A percentile compares a stretch with the other conserved stretches of the same genome.
These are phyloP conservation scores for Ptychoptera contaminata DNA, from an alignment of 2,888 invertebrate genomes.

Conservation along the genomic window DNA sequence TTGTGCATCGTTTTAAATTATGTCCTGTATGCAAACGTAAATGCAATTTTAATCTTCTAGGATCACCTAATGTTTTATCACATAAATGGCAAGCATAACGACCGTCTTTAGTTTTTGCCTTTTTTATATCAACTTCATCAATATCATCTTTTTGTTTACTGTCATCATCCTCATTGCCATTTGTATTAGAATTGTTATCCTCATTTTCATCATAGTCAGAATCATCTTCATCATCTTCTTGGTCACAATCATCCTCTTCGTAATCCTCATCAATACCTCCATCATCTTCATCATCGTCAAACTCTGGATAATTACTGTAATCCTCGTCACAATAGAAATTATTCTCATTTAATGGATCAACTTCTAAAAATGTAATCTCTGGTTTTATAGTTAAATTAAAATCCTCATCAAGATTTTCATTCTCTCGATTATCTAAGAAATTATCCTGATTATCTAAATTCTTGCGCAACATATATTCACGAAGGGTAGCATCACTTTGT, in stretches of 20 bases:
- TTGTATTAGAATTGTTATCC: not conserved
- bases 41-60: conserved; percentile 9
- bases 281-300: conserved; percentile 4
- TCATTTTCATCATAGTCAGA: not conserved
- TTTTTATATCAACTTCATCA: conserved; percentile 4
- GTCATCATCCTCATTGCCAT: not conserved
- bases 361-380: conserved; percentile 8
- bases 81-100: conserved; percentile 9
- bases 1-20: conserved; percentile 9
- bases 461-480: conserved; percentile 4
- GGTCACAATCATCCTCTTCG: conserved; percentile 4
- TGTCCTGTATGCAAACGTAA: conserved; percentile 9
- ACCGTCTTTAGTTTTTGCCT: not conserved
- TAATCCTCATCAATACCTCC: not conserved
- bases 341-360: conserved; percentile 4
- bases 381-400: conserved; percentile 6
- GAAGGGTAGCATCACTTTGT: conserved; percentile 9
- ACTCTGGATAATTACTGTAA: no score
- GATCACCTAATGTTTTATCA: conserved; percentile 9
- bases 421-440: not conserved
- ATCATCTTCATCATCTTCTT: conserved; percentile 4
- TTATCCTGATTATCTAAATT: conserved; percentile 1
- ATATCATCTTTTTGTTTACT: not conserved
- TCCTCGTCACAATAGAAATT: not conserved
- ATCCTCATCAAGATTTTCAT: not conserved